Evolutionary conservation across 2,888 invertebrate genomes (phyloP), one percentile per base, ranked within the genome.

Genomic region (Erebia ligea): DNA sequence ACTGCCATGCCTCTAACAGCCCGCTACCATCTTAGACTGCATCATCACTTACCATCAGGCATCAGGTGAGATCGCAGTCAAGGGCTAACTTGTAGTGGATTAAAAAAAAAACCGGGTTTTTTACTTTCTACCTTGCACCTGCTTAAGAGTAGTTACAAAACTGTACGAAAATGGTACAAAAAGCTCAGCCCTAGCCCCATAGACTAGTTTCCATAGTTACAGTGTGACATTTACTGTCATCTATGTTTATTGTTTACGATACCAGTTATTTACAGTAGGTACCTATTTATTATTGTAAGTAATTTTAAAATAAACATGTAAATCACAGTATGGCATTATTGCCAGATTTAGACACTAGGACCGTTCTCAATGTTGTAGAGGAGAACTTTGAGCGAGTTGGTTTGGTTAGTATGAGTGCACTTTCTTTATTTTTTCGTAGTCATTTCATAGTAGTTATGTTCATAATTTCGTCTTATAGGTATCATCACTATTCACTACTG

Each of bases 341-440:
- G 75, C 92, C 92, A 10, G 87, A 91, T 0, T 84, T 92, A 15
- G 86, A 92, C 70, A 80, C 80, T 6, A 84, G 83, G 71, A 81
- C 84, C 19, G 82, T 92, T 54, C 79, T 90, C 21, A 71, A 92
- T 76, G 86, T 91, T n/a, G 92, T 92, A 0, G 88, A 90, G 74
- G 89, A 91, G 67, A 92, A 91, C 72, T 93, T 91, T 72, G 64
- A 85, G 72, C 83, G 74, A 72, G 70, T 80, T 58, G 81, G 82
- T 17, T 82, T 91, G 86, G 92, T 91, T 73, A 80, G 91, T 87
- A 71, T 15, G 50, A 6, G 3, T n/a, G 15, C 10, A 19, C 1
- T 21, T 21, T 13, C 50, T 6, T 8, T 52, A 9, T 9, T 52
- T 52, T 17, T 15, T 13, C 15, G 5, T 48, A 8, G n/a, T n/a